Evolutionary conservation across 2,797 vertebrate species (phyloP).

Genomic region (Tapera naevia): DNA sequence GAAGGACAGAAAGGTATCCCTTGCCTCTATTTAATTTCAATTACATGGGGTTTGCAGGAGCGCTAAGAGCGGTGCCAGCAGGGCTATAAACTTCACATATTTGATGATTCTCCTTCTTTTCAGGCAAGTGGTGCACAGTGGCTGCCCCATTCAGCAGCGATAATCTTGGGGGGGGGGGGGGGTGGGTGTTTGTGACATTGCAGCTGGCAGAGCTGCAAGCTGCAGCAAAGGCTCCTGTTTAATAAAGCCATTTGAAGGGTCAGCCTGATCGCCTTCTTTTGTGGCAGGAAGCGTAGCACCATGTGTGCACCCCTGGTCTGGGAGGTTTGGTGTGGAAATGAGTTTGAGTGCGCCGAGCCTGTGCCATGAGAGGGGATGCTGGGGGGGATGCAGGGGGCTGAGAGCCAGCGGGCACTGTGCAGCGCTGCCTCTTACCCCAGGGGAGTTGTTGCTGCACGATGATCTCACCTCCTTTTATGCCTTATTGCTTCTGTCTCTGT

Average conservation of each 20-base stretch:
- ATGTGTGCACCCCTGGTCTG: rapidly evolving
- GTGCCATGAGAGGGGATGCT: background rate
- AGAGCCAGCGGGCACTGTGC: background rate
- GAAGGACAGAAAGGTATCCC: background rate
- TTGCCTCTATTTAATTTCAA: background rate
- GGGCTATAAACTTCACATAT: background rate
- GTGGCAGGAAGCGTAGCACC: rapidly evolving
- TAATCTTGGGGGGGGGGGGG: background rate
- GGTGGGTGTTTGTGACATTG: background rate
- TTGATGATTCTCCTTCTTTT: background rate
- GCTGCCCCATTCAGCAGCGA: background rate
- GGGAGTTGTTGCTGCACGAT: constrained; percentile 16
- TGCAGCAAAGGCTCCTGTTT: background rate
- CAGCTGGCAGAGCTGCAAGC: background rate
- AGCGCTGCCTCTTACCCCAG: background rate
- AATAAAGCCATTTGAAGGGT: background rate
- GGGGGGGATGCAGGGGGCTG: background rate
- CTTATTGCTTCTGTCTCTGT: constrained; percentile 70
- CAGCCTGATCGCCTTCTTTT: rapidly evolving
- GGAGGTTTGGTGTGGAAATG: background rate
- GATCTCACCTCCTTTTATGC: constrained; percentile 67
- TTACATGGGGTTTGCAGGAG: background rate
- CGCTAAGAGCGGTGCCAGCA: background rate
- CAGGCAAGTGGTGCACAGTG: background rate
- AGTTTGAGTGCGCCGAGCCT: background rate